Evolutionary conservation across 1,140 invertebrate species (phyloP), one percentile per base, ranked within the genome.

Genomic region (Macrobrachium rosenbergii): DNA sequence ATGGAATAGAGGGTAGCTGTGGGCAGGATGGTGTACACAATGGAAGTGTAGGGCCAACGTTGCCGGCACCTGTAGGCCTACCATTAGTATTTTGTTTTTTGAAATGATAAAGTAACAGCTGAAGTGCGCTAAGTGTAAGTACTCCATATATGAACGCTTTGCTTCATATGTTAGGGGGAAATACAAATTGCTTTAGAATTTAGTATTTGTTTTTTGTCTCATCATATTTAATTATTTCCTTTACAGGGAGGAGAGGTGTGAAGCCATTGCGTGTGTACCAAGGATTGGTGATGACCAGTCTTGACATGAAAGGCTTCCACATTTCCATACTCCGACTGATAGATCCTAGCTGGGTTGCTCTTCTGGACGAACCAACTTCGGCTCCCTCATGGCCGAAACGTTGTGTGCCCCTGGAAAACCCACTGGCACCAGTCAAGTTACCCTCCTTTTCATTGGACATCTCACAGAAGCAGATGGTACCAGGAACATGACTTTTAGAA

Each of bases 241-340:
- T 23, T 23, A 7, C 83, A 89, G 88, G 59, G 28, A 14, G 37
- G 14, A 72, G 64, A 8, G 83, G 88, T 14, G 28, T 89, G 52
- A 64, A 90, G 58, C 92, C 95, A 5, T 91, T 94, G 84, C 92
- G 96, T 79, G 92, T 95, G 8, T 97, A 95, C 91, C 93, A 93
- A 69, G 96, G 96, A 2, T 92, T 94, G 73, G 92, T 96, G 69
- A 95, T 97, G 93, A 96, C 96, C 5, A 97, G 96, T 0, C 92
- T 97, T 76, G 95, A 97, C 89, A 97, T 96, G 94, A 93, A 94
- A 81, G 97, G 96, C 2, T 92, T 97, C 79, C 96, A 96, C 88
- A 92, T 97, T 28, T 95, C 95, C 43, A 90, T 96, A 69, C 92
- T 92, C 11, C 90, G 93, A 45, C 88, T 91, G 5, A 52, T 92